Evolutionary conservation across 2,797 vertebrate species (phyloP).

Genomic region (Liasis olivaceus): DNA sequence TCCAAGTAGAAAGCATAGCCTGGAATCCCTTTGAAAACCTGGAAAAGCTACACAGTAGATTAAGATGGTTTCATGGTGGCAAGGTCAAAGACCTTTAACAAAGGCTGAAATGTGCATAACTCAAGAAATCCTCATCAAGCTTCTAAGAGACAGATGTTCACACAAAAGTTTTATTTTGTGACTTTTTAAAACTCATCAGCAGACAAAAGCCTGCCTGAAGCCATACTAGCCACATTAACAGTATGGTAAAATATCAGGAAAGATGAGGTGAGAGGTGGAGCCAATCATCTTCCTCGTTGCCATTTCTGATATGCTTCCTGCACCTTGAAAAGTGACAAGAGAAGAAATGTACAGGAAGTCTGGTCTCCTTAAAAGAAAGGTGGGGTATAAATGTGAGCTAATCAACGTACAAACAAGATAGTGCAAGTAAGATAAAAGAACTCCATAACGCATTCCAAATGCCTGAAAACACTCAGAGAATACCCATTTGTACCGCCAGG

Average conservation of each 20-base stretch:
- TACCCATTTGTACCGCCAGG: not conserved
- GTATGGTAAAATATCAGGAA: not conserved
- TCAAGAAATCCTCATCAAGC: slow-evolving; percentile 34
- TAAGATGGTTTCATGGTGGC: slow-evolving; percentile 23
- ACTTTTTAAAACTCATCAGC: not conserved
- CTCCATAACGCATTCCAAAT: not conserved
- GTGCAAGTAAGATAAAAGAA: not conserved
- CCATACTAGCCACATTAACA: not conserved
- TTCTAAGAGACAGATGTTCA: slow-evolving; percentile 34
- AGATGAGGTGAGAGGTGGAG: not conserved
- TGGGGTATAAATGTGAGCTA: not conserved
- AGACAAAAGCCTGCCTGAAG: not conserved
- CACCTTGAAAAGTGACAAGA: not conserved
- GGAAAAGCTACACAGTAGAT: not conserved
- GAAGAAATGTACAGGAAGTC: not conserved
- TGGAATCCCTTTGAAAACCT: slow-evolving; percentile 16
- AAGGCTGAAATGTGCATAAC: slow-evolving; percentile 50
- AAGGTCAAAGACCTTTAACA: slow-evolving; percentile 46
- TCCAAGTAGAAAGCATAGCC: slow-evolving; percentile 17
- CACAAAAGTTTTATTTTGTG: not conserved
- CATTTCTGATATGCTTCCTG: not conserved
- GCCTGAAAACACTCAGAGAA: not conserved
- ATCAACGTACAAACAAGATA: not conserved
- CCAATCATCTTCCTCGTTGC: not conserved
- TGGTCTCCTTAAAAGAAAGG: not conserved